Base-by-base conservation (phyloP, 37 sponge, comb jelly and placozoan genomes). In the Axinella damicornis region DNA sequence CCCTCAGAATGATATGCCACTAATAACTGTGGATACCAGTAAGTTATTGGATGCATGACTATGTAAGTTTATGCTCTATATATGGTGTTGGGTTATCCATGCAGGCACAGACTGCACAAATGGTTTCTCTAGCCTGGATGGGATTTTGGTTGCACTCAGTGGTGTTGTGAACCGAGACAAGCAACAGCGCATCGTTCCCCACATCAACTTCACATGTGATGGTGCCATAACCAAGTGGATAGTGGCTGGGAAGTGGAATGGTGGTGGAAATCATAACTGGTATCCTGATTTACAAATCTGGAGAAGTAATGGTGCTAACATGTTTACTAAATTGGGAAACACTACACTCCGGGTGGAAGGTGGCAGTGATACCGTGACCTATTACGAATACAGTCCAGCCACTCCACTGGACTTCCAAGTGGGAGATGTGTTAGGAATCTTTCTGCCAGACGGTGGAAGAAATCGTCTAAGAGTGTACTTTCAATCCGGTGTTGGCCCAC, bases 351-450 rank as follows among this genome's bases (percentile, higher is more conserved):
- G 46, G 46, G 9, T 46, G 9, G 46, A 46, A 46, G 9, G 6
- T 46, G 46, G 46, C 46, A 46, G 46, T 12, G 9, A 9, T 9
- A 46, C 4, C 46, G 6, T 46, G 46, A 46, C 46, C 46, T 46
- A 46, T 24, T 53, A 53, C 39, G 54, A 72, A 25, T 69, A 69
- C 37, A 27, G 28, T 27, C 18, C 37, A 46, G 24, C 30, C 22
- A 72, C 73, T 12, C 53, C 53, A 19, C 52, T 72, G 53, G 24
- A 2, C 5, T 72, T 72, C 73, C 73, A 72, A 25, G 54, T 14
- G 5, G 73, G 73, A 72, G 73, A 72, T 53, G 27, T 72, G n/a
- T 46, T 72, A 19, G 73, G 73, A 9, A 34, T 40, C 24, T 72
- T 53, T 72, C 73, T 40, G 37, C 73, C 73, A 53, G n/a, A 25